Percentiles rank a stretch among this genome's conserved stretches.
phyloP scores from a whole-genome alignment of 2,113 vertebrate species.

The Heterocephalus glaber region DNA sequence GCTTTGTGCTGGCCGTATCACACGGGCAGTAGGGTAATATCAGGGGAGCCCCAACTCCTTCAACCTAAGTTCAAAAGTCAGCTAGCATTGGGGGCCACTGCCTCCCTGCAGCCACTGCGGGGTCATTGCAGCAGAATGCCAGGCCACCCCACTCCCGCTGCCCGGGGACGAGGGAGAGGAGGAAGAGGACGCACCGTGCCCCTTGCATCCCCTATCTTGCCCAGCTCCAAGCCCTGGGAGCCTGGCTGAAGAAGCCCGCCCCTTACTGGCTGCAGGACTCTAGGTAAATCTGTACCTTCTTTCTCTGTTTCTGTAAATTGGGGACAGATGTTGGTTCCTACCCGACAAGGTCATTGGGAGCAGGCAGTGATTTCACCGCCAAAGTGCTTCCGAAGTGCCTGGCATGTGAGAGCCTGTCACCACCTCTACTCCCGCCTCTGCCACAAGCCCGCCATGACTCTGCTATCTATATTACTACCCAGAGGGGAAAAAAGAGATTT shows the following conservation, averaged over 20 bases:
- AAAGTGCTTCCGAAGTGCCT: rapidly evolving
- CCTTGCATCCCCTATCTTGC: too few relatives aligned
- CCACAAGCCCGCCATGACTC: not conserved
- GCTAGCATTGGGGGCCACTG: not conserved
- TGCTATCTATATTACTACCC: not conserved
- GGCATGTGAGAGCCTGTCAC: rapidly evolving
- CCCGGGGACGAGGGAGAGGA: not conserved
- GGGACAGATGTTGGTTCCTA: not conserved
- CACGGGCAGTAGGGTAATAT: too few relatives aligned
- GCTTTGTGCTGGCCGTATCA: not conserved
- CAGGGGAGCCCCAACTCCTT: not conserved
- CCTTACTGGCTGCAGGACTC: not conserved
- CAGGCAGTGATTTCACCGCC: rapidly evolving
- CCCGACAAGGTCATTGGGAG: not conserved
- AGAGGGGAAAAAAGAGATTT: conserved; percentile 1
- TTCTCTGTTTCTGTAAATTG: not conserved
- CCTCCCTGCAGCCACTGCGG: not conserved
- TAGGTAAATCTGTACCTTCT: not conserved
- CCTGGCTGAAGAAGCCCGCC: not conserved
- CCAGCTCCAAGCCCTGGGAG: not conserved
- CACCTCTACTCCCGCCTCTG: not conserved
- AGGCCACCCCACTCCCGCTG: not conserved
- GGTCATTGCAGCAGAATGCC: not conserved
- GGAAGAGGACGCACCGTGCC: too few relatives aligned
- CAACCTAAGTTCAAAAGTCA: not conserved